phyloP scores from a whole-genome alignment of 1,140 invertebrate species.

The Procambarus clarkii region DNA sequence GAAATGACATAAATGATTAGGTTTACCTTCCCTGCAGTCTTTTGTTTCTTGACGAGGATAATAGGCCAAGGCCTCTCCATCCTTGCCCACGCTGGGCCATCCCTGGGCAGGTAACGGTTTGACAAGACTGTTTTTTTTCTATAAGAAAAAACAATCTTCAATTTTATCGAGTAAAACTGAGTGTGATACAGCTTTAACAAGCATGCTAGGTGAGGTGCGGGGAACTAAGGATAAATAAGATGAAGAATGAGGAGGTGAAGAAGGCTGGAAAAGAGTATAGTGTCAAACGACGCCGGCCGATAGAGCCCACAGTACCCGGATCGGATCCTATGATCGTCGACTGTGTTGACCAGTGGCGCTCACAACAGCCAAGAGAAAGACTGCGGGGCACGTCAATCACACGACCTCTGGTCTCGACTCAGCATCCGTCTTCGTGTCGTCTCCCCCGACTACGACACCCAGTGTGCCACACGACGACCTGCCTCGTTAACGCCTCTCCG shows the following conservation, averaged over 20 bases:
- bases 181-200: not conserved
- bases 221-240: not conserved
- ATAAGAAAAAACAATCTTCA: too few species aligned
- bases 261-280: not conserved
- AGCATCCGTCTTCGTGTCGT: not conserved
- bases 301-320: not conserved
- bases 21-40: too few species aligned
- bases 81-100: too few species aligned
- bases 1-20: too few species aligned
- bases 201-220: not conserved
- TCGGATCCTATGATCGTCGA: not conserved
- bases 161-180: too few species aligned
- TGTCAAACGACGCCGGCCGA: not conserved
- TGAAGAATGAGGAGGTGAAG: not conserved
- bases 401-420: not conserved
- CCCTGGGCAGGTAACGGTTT: too few species aligned
- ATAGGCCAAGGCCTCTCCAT: too few species aligned
- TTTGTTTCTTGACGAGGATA: too few species aligned
- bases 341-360: not conserved
- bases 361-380: not conserved
- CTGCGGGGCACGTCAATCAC: not conserved
- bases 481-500: not conserved
- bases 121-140: too few species aligned
- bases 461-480: not conserved
- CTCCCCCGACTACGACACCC: not conserved